Evolutionary conservation across 2,888 invertebrate genomes (phyloP), one percentile per base, ranked within the genome.

Genomic region (Diaprepes abbreviatus): DNA sequence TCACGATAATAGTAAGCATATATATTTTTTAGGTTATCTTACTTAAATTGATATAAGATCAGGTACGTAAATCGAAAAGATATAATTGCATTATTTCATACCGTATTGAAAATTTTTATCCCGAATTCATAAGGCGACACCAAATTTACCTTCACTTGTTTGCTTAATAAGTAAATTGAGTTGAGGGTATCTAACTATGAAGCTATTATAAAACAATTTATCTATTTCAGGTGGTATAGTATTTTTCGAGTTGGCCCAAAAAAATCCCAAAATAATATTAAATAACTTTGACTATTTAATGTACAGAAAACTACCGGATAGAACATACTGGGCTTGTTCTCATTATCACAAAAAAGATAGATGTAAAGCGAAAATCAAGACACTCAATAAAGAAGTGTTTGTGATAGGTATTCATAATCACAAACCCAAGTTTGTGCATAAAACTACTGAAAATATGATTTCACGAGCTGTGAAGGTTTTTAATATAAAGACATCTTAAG

Each of bases 251-350:
- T 69, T 73, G 7, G 77, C 76, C 6, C 70, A 73, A 16, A 71
- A 66, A 14, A 24, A 66, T 55, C 66, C 62, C 6, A 62, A 45
- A 31, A 43, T 66, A 33, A 54, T 66, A 12, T n/a, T 66, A 12
- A 50, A 66, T 21, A 52, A 52, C 24, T 62, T 31, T 48, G 64
- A 69, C 17, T 69, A 45, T 28, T 40, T 43, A 36, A 31, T 55
- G 43, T 36, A 77, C 14, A 74, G 59, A 45, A 73, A 72, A 14
- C 71, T 64, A 63, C 52, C 63, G 9, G 70, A 66, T 6, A 75
- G 74, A 65, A 77, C 74, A 0, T 19, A 70, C 2, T 79, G 78
- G 78, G 66, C 72, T 43, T 79, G 79, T 64, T 66, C 67, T 1
- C 70, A 70, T 54, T 75, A 77, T 50, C 72, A 73, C 48, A 19